Percentiles rank a stretch among this genome's conserved stretches.
Conservation (phyloP, 2,113 vertebrate genomes). For the Elephas maximus region DNA sequence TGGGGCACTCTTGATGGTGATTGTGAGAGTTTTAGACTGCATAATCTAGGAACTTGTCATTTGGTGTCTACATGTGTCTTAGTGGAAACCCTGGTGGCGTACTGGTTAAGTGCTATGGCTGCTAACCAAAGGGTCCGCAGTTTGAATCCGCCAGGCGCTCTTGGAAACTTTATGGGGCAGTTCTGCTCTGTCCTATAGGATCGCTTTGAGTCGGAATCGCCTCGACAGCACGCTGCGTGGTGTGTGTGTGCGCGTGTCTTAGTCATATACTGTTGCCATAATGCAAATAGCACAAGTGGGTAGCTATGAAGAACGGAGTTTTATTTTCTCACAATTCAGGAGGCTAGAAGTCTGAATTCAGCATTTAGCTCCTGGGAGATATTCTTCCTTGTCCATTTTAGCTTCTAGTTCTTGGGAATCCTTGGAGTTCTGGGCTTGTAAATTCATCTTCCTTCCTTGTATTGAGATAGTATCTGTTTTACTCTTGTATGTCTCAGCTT, state of each 20-base stretch:
- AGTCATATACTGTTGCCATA: neutral
- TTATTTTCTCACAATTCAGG: too few species aligned
- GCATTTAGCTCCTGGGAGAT: too few species aligned
- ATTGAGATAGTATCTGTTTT: neutral
- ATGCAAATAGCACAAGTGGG: too few species aligned
- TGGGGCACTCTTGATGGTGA: neutral
- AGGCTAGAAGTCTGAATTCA: too few species aligned
- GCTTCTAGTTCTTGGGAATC: neutral
- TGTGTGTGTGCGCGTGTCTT: neutral
- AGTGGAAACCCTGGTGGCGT: neutral
- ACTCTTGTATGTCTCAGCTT: neutral
- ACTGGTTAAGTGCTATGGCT: too few species aligned
- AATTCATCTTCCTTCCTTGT: neutral
- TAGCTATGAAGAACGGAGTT: too few species aligned
- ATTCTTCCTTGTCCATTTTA: neutral
- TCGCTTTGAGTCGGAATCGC: too few species aligned
- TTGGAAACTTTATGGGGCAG: too few species aligned
- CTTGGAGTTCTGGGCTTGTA: neutral
- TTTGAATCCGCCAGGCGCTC: too few species aligned
- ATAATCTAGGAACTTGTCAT: constrained; percentile 4
- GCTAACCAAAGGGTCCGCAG: too few species aligned
- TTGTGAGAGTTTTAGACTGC: neutral
- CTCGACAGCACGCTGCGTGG: too few species aligned
- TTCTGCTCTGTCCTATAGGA: too few species aligned
- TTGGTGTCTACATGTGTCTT: neutral